Percentiles rank a stretch among this genome's conserved stretches.
phyloP scores from a whole-genome alignment of 1,140 invertebrate species.

The Brachionus asplanchnoidis region DNA sequence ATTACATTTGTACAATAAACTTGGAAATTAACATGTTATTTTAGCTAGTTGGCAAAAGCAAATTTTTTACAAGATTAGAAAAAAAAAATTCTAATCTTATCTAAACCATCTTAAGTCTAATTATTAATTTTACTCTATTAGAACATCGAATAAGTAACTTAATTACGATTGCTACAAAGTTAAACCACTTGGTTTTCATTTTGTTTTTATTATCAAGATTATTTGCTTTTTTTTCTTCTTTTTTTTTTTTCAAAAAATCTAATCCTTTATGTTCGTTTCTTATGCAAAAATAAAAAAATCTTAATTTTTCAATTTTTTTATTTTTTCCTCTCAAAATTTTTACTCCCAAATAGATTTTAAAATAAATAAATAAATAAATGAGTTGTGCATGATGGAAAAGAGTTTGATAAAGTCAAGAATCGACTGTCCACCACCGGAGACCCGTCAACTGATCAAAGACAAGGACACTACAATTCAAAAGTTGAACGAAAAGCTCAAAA shows the following conservation, averaged over 20 bases:
- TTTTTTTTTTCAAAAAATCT: not conserved
- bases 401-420: conserved; percentile 34
- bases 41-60: not conserved
- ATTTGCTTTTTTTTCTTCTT: not conserved
- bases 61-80: not conserved
- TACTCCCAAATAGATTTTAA: not conserved
- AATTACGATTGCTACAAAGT: not conserved
- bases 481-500: not conserved
- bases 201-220: not conserved
- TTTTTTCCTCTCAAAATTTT: not conserved
- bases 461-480: conserved; percentile 11
- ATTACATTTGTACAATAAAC: not conserved
- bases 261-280: not conserved
- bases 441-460: conserved; percentile 27
- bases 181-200: not conserved
- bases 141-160: not conserved
- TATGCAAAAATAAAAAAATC: not conserved
- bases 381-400: not conserved
- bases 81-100: not conserved
- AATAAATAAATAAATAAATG: not conserved
- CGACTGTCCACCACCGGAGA: conserved; percentile 32
- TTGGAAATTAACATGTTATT: not conserved
- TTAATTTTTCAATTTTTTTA: not conserved
- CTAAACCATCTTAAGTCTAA: conserved; percentile 11
- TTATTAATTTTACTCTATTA: not conserved